These are phyloP conservation scores for Volucella inflata DNA, from an alignment of 2,888 invertebrate species.

Conservation along the genomic window DNA sequence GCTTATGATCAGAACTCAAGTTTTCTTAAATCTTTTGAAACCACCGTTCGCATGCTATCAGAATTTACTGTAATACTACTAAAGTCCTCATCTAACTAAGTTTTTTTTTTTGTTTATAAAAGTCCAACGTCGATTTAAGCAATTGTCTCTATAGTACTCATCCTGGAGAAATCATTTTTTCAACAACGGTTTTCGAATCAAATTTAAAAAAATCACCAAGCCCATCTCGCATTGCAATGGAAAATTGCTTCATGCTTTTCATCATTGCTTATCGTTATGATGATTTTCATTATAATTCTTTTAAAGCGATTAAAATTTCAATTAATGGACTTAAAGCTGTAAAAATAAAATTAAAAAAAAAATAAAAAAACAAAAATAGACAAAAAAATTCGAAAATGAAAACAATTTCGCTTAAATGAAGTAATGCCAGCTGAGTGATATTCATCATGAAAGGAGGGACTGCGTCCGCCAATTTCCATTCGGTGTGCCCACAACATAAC, in stretches of 20 bases:
- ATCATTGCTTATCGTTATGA: slow-evolving; percentile 34
- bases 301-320: slow-evolving; percentile 71
- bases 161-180: no score
- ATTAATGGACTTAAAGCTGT: slow-evolving; percentile 70
- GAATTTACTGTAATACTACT: no score
- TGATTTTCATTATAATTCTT: slow-evolving; percentile 58
- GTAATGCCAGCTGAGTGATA: slow-evolving; percentile 61
- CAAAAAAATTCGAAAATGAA: slow-evolving; percentile 28
- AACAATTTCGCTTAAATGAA: slow-evolving; percentile 65
- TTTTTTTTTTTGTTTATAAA: no score
- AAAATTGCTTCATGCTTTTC: slow-evolving; percentile 51
- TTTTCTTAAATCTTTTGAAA: no score
- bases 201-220: neutral
- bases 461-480: neutral
- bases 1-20: no score
- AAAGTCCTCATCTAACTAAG: no score
- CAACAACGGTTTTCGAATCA: no score
- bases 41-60: no score
- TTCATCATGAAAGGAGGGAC: slow-evolving; percentile 45
- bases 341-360: neutral
- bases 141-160: no score
- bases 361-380: slow-evolving; percentile 8
- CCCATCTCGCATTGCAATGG: slow-evolving; percentile 22
- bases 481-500: neutral
- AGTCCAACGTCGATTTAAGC: no score